Base-by-base conservation (phyloP, 1,140 invertebrate species). In the Phortica variegata region DNA sequence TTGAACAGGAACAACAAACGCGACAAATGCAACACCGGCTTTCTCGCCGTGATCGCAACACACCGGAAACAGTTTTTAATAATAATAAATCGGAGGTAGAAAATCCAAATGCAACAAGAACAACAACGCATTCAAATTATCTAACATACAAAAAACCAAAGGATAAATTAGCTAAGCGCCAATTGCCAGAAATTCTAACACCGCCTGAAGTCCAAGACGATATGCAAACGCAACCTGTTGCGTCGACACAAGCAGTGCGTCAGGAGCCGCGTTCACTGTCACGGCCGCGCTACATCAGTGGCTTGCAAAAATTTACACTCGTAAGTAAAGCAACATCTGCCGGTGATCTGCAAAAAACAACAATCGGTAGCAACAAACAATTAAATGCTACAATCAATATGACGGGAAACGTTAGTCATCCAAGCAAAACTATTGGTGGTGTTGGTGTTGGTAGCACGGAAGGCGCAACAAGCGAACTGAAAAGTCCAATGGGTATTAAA, bases 401-500 rank as follows among this genome's bases (percentile, higher is more conserved):
- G 5, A 16, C 49, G 23, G 9, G 31, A 1, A 19, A 32, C 17
- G 44, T 17, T 20, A 55, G 43, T 18, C 32, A 3, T 3, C n/a
- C n/a, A n/a, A n/a, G n/a, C n/a, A n/a, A n/a, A 26, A 26, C 23
- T 5, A 26, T 6, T 26, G 10, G 23, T 6, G 23, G 23, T 26
- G 23, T 10, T 26, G 23, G 33, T 36, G 23, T 38, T 16, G n/a
- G n/a, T n/a, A n/a, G n/a, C n/a, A n/a, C n/a, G n/a, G n/a, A n/a
- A 8, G 16, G 36, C 33, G 33, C 12, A 23, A 21, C 31, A n/a
- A 51, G 36, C 0, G 69, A 72, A 13, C 40, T 75, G 0, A 73
- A 74, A 34, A 73, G 69, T 50, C 72, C 73, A 2, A 75, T 75
- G 73, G 73, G 73, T 20, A 75, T 66, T 17, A 75, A 75, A 54